These are phyloP conservation scores for Tenthredo notha DNA, from an alignment of 2,888 invertebrate genomes.

Conservation along the genomic window DNA sequence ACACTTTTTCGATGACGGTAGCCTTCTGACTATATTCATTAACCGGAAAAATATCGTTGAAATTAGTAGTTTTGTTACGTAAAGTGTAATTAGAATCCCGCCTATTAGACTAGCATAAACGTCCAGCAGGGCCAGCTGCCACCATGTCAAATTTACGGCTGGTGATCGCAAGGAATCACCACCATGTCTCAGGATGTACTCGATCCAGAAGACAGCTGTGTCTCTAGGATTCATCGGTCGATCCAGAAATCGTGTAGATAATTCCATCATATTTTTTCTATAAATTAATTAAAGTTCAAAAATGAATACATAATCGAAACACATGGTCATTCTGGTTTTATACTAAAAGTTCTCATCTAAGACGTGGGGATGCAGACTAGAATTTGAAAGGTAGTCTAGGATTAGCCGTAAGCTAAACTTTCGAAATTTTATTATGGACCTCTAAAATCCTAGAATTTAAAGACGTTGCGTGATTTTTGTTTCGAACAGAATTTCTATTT, in stretches of 20 bases:
- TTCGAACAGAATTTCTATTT: too few relatives aligned
- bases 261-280: slow-evolving; percentile 32
- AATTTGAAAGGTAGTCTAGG: too few relatives aligned
- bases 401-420: too few relatives aligned
- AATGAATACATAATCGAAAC: background rate
- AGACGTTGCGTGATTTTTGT: too few relatives aligned
- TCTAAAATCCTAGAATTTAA: too few relatives aligned
- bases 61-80: background rate
- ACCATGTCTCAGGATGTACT: slow-evolving; percentile 44
- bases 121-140: slow-evolving; percentile 41
- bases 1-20: background rate
- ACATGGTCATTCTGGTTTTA: background rate
- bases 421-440: too few relatives aligned
- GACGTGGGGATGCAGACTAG: too few relatives aligned
- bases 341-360: too few relatives aligned
- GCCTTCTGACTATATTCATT: background rate
- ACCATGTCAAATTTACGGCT: slow-evolving; percentile 43
- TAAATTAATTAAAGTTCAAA: background rate
- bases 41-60: background rate
- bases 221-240: slow-evolving; percentile 32
- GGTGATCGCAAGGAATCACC: slow-evolving; percentile 47
- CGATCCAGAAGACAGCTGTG: slow-evolving; percentile 47
- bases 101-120: slow-evolving; percentile 16
- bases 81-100: background rate
- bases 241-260: slow-evolving; percentile 44